Evolutionary conservation across 2,113 vertebrate genomes (phyloP).

Genomic region (Xyrauchen texanus): DNA sequence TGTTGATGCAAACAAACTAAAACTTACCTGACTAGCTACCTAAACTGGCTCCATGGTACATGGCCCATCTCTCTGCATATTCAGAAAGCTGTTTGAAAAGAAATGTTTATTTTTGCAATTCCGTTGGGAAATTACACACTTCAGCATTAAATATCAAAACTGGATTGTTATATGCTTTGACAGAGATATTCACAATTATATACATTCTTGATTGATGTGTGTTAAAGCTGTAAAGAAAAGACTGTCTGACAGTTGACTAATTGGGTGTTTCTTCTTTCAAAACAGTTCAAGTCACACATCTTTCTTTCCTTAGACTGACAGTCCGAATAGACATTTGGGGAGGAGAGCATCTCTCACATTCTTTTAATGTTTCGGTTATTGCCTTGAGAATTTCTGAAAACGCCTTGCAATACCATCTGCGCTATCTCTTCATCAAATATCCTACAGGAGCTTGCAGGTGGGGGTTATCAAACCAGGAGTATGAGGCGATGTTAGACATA

Average conservation of each 20-base stretch:
- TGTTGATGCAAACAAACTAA: too few species aligned
- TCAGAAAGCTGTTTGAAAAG: too few species aligned
- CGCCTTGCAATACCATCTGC: constrained; percentile 61
- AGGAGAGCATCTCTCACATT: constrained; percentile 54
- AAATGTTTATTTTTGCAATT: too few species aligned
- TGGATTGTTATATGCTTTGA: constrained; percentile 13
- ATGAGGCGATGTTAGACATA: constrained; percentile 72
- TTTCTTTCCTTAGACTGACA: constrained; percentile 61
- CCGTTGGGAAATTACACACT: background rate
- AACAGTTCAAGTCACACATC: constrained; percentile 49
- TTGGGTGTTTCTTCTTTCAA: constrained; percentile 66
- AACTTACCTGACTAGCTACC: too few species aligned
- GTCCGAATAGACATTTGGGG: constrained; percentile 50
- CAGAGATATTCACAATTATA: constrained; percentile 15
- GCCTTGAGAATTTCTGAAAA: constrained; percentile 60
- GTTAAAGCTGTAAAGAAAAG: constrained; percentile 44
- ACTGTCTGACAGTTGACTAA: constrained; percentile 67
- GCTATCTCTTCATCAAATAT: constrained; percentile 78
- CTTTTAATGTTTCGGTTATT: constrained; percentile 64
- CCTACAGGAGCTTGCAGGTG: constrained; percentile 69
- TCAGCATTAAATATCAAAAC: constrained; percentile 9
- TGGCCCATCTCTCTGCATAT: too few species aligned
- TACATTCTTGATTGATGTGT: constrained; percentile 15
- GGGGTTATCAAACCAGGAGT: constrained; percentile 73
- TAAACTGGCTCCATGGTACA: too few species aligned